Evolutionary conservation across 1,140 invertebrate species (phyloP).

Genomic region (Bombus confusus): DNA sequence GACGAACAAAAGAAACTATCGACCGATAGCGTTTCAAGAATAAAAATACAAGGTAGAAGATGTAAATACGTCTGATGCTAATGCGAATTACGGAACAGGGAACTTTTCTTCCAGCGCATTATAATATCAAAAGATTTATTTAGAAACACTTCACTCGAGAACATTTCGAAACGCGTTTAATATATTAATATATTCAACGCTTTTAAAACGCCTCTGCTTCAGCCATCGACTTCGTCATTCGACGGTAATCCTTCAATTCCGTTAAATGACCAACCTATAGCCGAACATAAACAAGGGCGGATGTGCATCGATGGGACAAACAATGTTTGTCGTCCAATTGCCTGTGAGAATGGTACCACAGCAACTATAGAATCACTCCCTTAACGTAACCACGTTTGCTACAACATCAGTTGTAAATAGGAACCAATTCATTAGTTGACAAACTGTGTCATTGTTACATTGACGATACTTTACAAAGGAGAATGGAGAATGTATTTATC

Average conservation of each 20-base stretch:
- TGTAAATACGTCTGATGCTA: too few relatives aligned
- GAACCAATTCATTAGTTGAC: constrained; percentile 5
- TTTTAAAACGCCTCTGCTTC: too few relatives aligned
- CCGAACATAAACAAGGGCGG: not conserved
- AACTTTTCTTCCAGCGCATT: not conserved
- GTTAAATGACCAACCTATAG: not conserved
- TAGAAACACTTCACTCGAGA: not conserved
- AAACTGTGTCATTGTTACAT: not conserved
- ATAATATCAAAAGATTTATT: not conserved
- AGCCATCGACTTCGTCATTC: not conserved
- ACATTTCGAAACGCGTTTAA: not conserved
- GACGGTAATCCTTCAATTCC: not conserved
- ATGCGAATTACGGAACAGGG: too few relatives aligned
- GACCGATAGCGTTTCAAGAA: too few relatives aligned
- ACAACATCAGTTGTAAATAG: constrained; percentile 1
- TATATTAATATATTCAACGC: not conserved
- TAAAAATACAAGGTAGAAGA: too few relatives aligned
- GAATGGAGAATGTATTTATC: constrained; percentile 15
- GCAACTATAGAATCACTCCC: not conserved
- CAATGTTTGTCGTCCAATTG: constrained; percentile 25
- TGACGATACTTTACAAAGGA: not conserved
- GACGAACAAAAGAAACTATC: too few relatives aligned
- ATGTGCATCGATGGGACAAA: not conserved
- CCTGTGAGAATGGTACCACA: not conserved
- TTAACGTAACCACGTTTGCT: not conserved